These are phyloP conservation scores for Calameuta idolon DNA, from an alignment of 2,888 invertebrate species.

Conservation along the genomic window DNA sequence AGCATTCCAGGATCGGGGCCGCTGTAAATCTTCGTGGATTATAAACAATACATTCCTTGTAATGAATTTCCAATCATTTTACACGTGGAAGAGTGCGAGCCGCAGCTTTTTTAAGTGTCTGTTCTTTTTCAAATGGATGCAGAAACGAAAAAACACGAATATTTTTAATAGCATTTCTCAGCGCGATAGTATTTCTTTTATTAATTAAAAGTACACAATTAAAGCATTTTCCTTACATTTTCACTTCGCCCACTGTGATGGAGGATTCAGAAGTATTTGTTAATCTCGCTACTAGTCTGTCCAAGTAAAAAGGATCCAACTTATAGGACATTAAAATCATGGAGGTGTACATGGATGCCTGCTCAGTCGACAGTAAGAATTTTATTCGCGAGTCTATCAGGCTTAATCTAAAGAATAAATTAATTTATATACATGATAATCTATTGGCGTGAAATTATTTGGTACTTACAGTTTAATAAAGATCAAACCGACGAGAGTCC, in stretches of 20 bases:
- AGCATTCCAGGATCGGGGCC: constrained; percentile 62
- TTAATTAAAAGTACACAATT: too few relatives aligned
- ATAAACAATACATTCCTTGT: too few relatives aligned
- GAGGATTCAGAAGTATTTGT: constrained; percentile 21
- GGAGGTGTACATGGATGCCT: constrained; percentile 53
- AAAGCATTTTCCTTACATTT: too few relatives aligned
- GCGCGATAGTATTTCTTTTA: too few relatives aligned
- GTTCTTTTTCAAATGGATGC: too few relatives aligned
- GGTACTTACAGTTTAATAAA: constrained; percentile 76
- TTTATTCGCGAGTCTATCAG: constrained; percentile 51
- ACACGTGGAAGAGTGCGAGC: too few relatives aligned
- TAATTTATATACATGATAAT: neutral
- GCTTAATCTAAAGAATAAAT: constrained; percentile 47
- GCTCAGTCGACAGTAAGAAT: constrained; percentile 46
- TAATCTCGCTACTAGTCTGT: constrained; percentile 44
- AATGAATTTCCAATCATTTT: too few relatives aligned
- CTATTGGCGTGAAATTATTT: neutral
- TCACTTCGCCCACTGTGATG: too few relatives aligned
- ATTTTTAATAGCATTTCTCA: too few relatives aligned
- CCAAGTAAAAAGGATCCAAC: constrained; percentile 55
- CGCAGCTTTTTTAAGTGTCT: too few relatives aligned
- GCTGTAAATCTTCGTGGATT: too few relatives aligned
- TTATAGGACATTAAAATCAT: constrained; percentile 62
- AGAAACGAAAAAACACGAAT: too few relatives aligned
- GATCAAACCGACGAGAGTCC: constrained; percentile 78